A percentile compares a stretch with the other conserved stretches of the same genome.
These are phyloP conservation scores for Electrophaes corylata DNA, from an alignment of 2,888 invertebrate species.

Conservation along the genomic window DNA sequence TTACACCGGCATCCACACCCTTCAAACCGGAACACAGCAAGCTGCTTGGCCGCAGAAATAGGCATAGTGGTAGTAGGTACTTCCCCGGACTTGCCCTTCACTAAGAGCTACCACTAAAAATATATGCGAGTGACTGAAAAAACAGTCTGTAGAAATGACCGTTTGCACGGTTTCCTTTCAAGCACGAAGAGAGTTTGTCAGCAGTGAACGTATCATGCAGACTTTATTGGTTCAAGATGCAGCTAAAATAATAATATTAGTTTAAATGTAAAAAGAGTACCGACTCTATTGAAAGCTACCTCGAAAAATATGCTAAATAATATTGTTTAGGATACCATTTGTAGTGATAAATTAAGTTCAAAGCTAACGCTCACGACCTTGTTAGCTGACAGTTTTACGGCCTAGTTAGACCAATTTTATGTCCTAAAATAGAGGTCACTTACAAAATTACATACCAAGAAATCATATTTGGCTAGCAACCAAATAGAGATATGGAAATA, in stretches of 20 bases:
- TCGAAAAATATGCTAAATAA: background rate
- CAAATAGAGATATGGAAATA: slow-evolving; percentile 3
- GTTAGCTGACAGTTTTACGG: slow-evolving; percentile 16
- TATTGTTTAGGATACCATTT: background rate
- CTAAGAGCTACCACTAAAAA: too few species aligned
- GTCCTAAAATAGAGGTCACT: slow-evolving; percentile 2
- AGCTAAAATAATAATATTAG: background rate
- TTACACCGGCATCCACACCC: too few species aligned
- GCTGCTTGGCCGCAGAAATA: too few species aligned
- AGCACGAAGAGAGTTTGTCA: background rate
- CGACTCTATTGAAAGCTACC: background rate
- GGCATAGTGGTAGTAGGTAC: too few species aligned
- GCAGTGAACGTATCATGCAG: background rate
- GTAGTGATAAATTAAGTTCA: slow-evolving; percentile 13
- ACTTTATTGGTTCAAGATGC: background rate
- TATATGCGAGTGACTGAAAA: background rate
- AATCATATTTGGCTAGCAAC: slow-evolving; percentile 8
- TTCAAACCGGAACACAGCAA: too few species aligned
- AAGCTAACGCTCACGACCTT: slow-evolving; percentile 8
- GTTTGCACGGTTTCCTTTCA: background rate
- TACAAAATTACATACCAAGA: background rate
- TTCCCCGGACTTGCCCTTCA: too few species aligned
- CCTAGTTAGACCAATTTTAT: slow-evolving; percentile 1
- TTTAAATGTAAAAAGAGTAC: background rate
- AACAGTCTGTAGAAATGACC: background rate